Evolutionary conservation across 37 sponge, comb jelly and placozoan genomes (phyloP), one percentile per base, ranked within the genome.

Genomic region (Tethya wilhelma): DNA sequence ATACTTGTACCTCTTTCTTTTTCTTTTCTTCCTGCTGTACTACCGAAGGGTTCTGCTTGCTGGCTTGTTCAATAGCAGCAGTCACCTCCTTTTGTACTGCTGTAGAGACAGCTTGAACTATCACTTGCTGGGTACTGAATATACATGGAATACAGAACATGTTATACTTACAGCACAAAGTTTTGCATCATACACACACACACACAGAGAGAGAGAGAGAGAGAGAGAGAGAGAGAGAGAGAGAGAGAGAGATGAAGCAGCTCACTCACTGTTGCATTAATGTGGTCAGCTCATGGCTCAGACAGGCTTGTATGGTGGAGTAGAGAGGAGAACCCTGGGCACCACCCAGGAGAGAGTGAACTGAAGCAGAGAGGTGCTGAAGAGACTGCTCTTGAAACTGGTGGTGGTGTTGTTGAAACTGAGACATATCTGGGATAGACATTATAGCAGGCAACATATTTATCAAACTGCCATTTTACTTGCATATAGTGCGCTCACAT

Each of bases 401-500:
- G 39, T 69, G 71, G 42, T 77, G 78, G 23, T 91, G 88, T 25
- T 74, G 83, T 65, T 81, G 76, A 34, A 90, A 44, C 64, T 84
- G 81, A 0, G 43, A 14, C 45, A 91, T 46, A 58, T 91, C 91
- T 91, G 71, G 1, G 37, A n/a, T n/a, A n/a, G n/a, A n/a, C n/a
- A n/a, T n/a, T n/a, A n/a, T n/a, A 19, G 31, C 53, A 49, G 53
- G 14, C 9, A 49, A 49, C 9, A 14, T 49, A 49, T 49, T 49
- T 49, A 22, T 7, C 65, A 77, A 59, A 2, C 36, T 2, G 6
- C 14, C 9, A 49, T 49, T 49, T 9, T 49, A 49, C 9, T 49
- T 14, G 53, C 14, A 14, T 49, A 49, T 49, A 14, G 53, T 19
- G 14, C 14, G n/a, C 95, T 84, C 44, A 94, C 95, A 94, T 53